A percentile compares a stretch with the other conserved stretches of the same genome.
Conservation (phyloP, 1,140 invertebrate species). For the Heterodera schachtii region DNA sequence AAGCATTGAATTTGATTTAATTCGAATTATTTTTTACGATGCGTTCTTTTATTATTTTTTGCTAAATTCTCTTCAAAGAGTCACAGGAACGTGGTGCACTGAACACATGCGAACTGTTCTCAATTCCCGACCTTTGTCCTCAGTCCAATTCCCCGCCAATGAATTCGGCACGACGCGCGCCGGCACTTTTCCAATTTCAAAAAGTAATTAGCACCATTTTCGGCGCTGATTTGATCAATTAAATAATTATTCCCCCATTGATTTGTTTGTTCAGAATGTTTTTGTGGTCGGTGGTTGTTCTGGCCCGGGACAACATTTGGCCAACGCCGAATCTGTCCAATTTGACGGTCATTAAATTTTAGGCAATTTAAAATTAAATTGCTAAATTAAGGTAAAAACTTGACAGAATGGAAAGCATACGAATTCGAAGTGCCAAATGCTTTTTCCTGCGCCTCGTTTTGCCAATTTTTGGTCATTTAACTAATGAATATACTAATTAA, state of each 20-base stretch:
- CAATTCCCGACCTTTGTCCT: background rate
- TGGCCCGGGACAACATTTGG: background rate
- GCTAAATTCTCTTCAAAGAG: background rate
- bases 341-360: background rate
- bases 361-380: background rate
- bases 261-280: background rate
- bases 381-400: background rate
- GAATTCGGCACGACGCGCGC: background rate
- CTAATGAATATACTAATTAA: background rate
- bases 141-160: background rate
- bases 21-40: too few relatives aligned
- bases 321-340: background rate
- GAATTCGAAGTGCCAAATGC: background rate
- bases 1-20: too few relatives aligned
- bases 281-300: background rate
- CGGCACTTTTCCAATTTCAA: slow-evolving; percentile 2
- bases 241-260: background rate
- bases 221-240: too few relatives aligned
- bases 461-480: background rate
- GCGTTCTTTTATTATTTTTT: too few relatives aligned
- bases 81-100: background rate
- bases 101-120: slow-evolving; percentile 10
- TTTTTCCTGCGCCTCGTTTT: slow-evolving; percentile 2
- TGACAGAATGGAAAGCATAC: background rate
- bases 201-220: background rate